Percentiles rank a stretch among this genome's conserved stretches.
Evolutionary conservation across 2,113 vertebrate genomes (phyloP).

Genomic region (Syngnathus scovelli): DNA sequence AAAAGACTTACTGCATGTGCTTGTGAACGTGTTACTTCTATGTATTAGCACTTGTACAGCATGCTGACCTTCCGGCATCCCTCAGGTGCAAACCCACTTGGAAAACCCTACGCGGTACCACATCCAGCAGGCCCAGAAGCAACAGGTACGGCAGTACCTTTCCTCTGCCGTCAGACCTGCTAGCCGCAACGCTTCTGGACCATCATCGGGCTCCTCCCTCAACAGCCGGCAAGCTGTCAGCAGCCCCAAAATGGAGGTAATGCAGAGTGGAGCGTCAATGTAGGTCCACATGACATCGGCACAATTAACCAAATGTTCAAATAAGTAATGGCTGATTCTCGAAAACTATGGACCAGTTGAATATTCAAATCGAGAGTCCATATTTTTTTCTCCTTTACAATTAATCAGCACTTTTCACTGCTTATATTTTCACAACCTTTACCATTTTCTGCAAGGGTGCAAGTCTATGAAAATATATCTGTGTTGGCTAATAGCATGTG

Average conservation of each 20-base stretch:
- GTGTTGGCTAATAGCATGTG: neutral
- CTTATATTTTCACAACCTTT: no score
- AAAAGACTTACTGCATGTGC: no score
- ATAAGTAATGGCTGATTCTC: no score
- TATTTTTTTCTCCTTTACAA: no score
- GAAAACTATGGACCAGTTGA: no score
- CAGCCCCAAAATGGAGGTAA: conserved; percentile 81
- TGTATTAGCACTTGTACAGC: neutral
- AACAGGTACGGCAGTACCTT: conserved; percentile 85
- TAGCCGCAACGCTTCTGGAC: conserved; percentile 72
- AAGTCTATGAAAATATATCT: neutral
- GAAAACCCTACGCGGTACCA: conserved; percentile 86
- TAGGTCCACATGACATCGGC: no score
- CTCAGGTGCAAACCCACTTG: conserved; percentile 81
- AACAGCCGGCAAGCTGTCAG: conserved; percentile 83
- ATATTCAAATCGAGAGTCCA: no score
- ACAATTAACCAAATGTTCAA: no score
- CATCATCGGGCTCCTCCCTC: conserved; percentile 73
- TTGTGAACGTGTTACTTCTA: no score
- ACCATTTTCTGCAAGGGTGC: no score
- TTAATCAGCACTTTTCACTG: no score
- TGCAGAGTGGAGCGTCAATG: conserved; percentile 20
- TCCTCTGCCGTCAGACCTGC: conserved; percentile 66
- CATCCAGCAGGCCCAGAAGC: conserved; percentile 81
- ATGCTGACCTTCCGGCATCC: neutral